Evolutionary conservation across 2,113 vertebrate genomes (phyloP).

Genomic region (Rhinolophus sinicus): DNA sequence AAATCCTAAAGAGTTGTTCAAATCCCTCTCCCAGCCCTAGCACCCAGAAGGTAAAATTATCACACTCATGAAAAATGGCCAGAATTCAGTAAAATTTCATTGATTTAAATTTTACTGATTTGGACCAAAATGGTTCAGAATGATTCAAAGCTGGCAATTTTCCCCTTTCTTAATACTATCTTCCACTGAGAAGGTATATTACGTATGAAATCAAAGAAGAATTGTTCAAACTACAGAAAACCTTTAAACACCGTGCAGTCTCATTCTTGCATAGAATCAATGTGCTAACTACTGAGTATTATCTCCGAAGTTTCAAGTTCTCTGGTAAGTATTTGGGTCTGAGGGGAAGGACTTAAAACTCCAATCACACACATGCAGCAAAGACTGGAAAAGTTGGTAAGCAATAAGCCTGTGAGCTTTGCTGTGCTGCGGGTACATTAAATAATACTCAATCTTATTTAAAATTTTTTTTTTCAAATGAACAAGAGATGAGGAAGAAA

Average conservation of each 20-base stretch:
- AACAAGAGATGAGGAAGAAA: neutral
- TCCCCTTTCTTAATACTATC: neutral
- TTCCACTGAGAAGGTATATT: neutral
- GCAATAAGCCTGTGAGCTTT: neutral
- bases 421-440: neutral
- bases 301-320: neutral
- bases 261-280: fast-evolving
- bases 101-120: neutral
- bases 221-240: neutral
- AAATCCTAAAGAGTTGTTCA: neutral
- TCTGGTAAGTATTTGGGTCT: neutral
- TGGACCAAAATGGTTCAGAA: neutral
- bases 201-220: neutral
- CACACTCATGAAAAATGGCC: neutral
- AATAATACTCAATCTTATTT: neutral
- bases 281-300: fast-evolving
- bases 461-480: neutral
- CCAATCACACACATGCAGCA: neutral
- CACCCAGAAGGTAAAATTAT: too few species aligned
- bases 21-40: fast-evolving
- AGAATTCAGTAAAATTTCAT: neutral
- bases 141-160: neutral
- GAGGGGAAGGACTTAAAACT: neutral
- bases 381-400: neutral
- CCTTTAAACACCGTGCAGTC: neutral